Evolutionary conservation across 2,113 vertebrate species (phyloP).

Genomic region (Neotragus moschatus): DNA sequence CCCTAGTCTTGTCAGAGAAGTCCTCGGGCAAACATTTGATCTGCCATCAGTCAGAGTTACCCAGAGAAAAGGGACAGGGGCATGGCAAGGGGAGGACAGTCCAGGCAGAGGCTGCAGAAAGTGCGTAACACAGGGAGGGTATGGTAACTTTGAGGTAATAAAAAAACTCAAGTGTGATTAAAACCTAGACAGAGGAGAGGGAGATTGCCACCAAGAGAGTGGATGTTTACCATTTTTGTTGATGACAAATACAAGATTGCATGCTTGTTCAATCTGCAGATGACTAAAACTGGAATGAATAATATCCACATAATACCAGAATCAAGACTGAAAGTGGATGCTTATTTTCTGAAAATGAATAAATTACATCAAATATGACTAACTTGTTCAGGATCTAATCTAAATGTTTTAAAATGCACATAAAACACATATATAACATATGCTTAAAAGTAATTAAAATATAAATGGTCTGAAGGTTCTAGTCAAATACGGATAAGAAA

Average conservation of each 20-base stretch:
- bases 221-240: neutral
- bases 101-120: neutral
- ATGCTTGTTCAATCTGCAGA: neutral
- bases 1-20: neutral
- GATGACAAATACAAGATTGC: neutral
- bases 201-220: neutral
- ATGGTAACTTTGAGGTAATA: neutral
- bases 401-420: slow-evolving; percentile 26
- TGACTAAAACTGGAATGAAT: neutral
- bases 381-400: neutral
- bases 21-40: neutral
- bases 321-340: neutral
- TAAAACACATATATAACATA: neutral
- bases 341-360: neutral
- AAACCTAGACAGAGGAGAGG: neutral
- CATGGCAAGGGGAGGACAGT: neutral
- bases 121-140: neutral
- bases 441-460: neutral
- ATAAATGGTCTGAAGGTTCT: neutral
- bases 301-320: neutral
- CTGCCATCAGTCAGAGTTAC: neutral
- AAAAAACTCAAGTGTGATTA: neutral
- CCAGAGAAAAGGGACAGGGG: neutral
- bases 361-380: neutral
- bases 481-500: neutral